These are phyloP conservation scores for Pristionchus fissidentatus DNA, from an alignment of 2,888 invertebrate species.

Conservation along the genomic window DNA sequence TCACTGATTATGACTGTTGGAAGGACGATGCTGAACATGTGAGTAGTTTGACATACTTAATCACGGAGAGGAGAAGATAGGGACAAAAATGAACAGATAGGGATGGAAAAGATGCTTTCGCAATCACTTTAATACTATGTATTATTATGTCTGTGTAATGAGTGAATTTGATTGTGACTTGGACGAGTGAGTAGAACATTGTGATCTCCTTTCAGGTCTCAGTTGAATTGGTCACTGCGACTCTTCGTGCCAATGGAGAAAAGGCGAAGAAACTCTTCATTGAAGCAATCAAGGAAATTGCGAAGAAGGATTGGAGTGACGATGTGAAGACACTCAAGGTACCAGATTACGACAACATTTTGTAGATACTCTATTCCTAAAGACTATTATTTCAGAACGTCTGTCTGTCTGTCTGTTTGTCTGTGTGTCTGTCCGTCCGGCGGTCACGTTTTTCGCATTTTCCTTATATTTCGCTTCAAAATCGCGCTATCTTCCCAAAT, in stretches of 20 bases:
- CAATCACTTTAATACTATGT: background rate
- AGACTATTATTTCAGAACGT: too few relatives aligned
- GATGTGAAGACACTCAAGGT: constrained; percentile 50
- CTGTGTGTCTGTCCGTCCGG: too few relatives aligned
- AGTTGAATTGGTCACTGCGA: constrained; percentile 61
- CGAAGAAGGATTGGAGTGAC: constrained; percentile 58
- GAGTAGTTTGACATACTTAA: too few relatives aligned
- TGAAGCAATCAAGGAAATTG: constrained; percentile 58
- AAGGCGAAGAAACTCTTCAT: constrained; percentile 62
- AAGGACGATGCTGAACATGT: constrained; percentile 78
- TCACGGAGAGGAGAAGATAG: background rate
- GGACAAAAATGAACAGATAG: background rate
- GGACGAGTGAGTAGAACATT: too few relatives aligned
- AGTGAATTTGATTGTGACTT: background rate
- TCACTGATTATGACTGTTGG: constrained; percentile 99
- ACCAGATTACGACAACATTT: background rate
- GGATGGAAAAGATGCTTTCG: background rate
- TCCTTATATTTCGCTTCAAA: too few relatives aligned
- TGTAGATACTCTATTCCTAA: background rate
- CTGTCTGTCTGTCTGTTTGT: too few relatives aligned
- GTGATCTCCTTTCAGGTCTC: constrained; percentile 54
- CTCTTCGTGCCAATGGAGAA: constrained; percentile 61
- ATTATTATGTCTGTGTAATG: background rate
- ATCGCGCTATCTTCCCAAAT: too few relatives aligned
- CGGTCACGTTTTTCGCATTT: too few relatives aligned